Conservation (phyloP, 2,888 invertebrate species). For the Stenoptilia bipunctidactyla region DNA sequence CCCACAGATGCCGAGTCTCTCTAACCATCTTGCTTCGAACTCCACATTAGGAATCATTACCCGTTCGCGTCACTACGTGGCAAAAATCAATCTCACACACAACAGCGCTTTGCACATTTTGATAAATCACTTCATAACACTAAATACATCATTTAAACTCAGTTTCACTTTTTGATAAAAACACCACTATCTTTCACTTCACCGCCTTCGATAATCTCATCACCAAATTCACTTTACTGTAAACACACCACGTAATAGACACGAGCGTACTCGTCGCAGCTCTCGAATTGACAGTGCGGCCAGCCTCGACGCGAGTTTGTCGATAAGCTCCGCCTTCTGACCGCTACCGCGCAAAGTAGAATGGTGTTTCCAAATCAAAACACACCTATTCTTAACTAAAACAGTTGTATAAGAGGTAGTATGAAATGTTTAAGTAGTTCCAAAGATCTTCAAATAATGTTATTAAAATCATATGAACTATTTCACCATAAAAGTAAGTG, state of each 20-base stretch:
- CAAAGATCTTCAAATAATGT: too few species aligned
- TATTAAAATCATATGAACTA: too few species aligned
- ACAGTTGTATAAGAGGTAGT: too few species aligned
- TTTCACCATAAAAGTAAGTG: too few species aligned
- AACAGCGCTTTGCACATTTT: conserved; percentile 67
- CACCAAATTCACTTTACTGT: conserved; percentile 66
- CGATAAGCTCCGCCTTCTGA: conserved; percentile 71
- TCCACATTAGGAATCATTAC: conserved; percentile 89
- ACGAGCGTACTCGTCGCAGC: conserved; percentile 66
- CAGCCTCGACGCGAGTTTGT: conserved; percentile 70
- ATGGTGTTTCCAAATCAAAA: conserved; percentile 38
- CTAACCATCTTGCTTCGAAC: conserved; percentile 99
- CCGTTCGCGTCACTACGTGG: conserved; percentile 74
- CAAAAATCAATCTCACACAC: conserved; percentile 70
- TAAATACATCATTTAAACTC: conserved; percentile 46
- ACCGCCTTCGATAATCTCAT: conserved; percentile 64
- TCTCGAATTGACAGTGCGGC: conserved; percentile 69
- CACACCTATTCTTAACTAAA: too few species aligned
- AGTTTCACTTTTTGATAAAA: conserved; percentile 48
- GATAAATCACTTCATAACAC: conserved; percentile 50
- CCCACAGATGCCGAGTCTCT: conserved; percentile 99
- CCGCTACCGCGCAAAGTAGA: conserved; percentile 71
- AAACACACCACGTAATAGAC: conserved; percentile 67
- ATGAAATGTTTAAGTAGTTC: too few species aligned
- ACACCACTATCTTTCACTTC: conserved; percentile 64